Evolutionary conservation across 2,888 invertebrate species (phyloP), one percentile per base, ranked within the genome.

Genomic region (Agriopis leucophaearia): DNA sequence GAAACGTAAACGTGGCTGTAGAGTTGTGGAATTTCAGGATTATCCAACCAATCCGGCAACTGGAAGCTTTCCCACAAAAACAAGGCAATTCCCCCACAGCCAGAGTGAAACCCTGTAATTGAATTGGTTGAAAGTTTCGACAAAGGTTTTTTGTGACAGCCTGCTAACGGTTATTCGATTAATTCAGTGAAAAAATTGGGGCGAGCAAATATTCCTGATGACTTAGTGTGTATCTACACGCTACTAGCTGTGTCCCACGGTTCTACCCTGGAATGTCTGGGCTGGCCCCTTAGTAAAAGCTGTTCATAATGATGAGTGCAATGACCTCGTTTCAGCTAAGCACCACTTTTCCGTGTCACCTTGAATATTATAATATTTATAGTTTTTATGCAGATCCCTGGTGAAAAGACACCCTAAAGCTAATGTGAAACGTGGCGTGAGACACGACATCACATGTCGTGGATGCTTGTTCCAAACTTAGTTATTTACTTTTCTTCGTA

Each of bases 71-170:
- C 15, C 42, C 18, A 61, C 48, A 59, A 59, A 52, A 61, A 61
- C 61, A 61, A 52, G 51, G 52, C 61, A 36, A 44, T 61, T 51
- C 35, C 40, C 27, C 57, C 36, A 13, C 45, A 52, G 36, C 27
- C 27, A 4, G 18, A 16, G 35, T 52, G 51, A 61, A 61, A 51
- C 40, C 47, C 48, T 18, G 52, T 61, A 61, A 61, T 61, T 61
- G 61, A 61, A 61, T 61, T 13, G 61, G 56, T 63, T 40, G 40
- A 56, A 63, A 63, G 48, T 63, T 63, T 55, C 40, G n/a, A 55
- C 55, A 47, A 40, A 40, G 44, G 47, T 47, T 63, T 63, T 63
- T 63, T 55, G 38, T 47, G 40, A 63, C 47, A 42, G 36, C 15
- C 38, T 38, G 38, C 45, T 63, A 56, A 52, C 62, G 45, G 13